Evolutionary conservation across 1,140 invertebrate genomes (phyloP).

Genomic region (Rhyzopertha dominica): DNA sequence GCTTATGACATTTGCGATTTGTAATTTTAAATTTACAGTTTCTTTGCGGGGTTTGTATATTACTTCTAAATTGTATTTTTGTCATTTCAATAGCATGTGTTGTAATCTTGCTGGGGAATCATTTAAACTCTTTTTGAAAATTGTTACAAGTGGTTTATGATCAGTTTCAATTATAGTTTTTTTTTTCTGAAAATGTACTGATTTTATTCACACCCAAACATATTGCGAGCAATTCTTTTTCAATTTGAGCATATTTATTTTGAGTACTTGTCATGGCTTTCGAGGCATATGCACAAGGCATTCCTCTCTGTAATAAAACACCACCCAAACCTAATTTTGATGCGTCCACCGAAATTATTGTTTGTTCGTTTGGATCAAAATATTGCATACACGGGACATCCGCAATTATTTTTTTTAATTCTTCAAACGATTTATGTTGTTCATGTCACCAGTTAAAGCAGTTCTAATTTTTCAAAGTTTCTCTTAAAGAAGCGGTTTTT

Average conservation of each 20-base stretch:
- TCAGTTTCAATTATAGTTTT: constrained; percentile 14
- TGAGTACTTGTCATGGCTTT: constrained; percentile 37
- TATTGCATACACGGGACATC: constrained; percentile 29
- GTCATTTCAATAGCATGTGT: constrained; percentile 13
- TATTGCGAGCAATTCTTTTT: constrained; percentile 24
- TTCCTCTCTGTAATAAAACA: constrained; percentile 32
- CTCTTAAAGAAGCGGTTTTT: constrained; percentile 27
- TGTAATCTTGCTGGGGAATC: constrained; percentile 14
- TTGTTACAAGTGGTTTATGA: constrained; percentile 24
- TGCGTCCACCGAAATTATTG: constrained; percentile 38
- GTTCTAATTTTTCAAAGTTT: constrained; percentile 23
- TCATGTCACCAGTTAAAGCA: constrained; percentile 14
- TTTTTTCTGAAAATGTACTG: constrained; percentile 26
- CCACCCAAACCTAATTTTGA: constrained; percentile 38
- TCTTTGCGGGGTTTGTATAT: constrained; percentile 13
- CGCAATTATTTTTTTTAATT: constrained; percentile 27
- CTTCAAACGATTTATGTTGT: too few relatives aligned
- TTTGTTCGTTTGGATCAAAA: constrained; percentile 28
- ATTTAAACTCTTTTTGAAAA: constrained; percentile 17
- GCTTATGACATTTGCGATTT: not conserved
- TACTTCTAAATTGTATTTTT: constrained; percentile 16
- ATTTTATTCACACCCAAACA: constrained; percentile 19
- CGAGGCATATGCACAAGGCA: constrained; percentile 37
- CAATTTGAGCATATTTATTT: too few relatives aligned
- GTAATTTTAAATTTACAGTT: constrained; percentile 30